Evolutionary conservation across 2,113 vertebrate species (phyloP).

Genomic region (Circaetus cinerascens): DNA sequence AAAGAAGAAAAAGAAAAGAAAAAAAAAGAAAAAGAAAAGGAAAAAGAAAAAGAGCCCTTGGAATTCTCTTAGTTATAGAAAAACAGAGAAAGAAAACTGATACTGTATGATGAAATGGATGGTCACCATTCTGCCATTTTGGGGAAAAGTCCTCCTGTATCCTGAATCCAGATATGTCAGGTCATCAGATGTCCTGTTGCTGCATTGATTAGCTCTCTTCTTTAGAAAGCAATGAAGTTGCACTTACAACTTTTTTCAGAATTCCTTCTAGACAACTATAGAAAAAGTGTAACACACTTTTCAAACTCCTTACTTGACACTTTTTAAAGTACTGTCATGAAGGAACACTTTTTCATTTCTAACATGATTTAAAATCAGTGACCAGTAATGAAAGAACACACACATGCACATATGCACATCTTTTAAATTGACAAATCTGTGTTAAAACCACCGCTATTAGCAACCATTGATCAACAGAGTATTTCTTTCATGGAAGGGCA

Average conservation of each 20-base stretch:
- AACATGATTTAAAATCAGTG: background rate
- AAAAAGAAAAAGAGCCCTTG: background rate
- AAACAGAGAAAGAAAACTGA: background rate
- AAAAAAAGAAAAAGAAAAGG: background rate
- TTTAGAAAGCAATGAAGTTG: background rate
- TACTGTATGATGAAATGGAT: background rate
- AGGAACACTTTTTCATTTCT: background rate
- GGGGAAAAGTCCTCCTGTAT: background rate
- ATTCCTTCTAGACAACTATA: background rate
- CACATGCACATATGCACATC: background rate
- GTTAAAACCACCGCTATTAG: background rate
- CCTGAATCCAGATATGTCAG: rapidly evolving
- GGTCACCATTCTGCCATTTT: background rate
- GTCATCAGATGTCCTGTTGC: background rate
- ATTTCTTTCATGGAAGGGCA: background rate
- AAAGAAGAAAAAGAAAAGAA: background rate
- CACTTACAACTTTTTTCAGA: background rate
- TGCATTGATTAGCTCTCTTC: background rate
- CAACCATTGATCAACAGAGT: background rate
- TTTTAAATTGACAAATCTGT: constrained; percentile 31
- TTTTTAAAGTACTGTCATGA: background rate
- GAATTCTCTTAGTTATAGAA: background rate
- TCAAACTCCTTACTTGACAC: background rate
- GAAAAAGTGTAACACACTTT: background rate
- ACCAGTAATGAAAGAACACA: background rate